phyloP scores from a whole-genome alignment of 1,140 invertebrate genomes.

The Drosophila seguyi region DNA sequence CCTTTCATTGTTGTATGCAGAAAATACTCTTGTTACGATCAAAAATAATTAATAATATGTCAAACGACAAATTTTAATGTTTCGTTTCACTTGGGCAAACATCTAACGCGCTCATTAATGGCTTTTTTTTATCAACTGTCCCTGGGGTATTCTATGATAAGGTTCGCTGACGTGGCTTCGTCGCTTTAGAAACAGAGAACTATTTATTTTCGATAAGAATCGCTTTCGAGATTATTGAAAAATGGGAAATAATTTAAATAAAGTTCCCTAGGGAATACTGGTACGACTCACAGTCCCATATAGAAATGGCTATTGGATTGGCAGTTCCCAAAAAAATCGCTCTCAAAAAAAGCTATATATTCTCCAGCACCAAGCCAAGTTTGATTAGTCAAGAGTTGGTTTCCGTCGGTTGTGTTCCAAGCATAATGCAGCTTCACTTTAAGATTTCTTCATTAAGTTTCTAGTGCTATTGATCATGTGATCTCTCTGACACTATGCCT shows the following conservation, averaged over 20 bases:
- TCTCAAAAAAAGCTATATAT: neutral
- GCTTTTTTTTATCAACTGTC: too few relatives aligned
- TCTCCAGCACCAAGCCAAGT: neutral
- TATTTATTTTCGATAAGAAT: neutral
- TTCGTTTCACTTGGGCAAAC: neutral
- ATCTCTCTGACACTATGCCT: neutral
- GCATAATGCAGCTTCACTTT: neutral
- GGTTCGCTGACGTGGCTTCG: neutral
- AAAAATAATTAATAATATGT: neutral
- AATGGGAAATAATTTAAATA: neutral
- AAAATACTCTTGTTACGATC: neutral
- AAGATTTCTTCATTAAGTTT: neutral
- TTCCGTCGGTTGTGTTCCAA: conserved; percentile 1
- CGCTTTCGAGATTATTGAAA: too few relatives aligned
- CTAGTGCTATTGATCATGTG: neutral
- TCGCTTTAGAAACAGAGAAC: neutral
- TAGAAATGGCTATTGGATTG: neutral
- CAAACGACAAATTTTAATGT: neutral
- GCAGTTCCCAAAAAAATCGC: too few relatives aligned
- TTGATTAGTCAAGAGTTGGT: neutral
- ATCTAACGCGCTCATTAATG: neutral
- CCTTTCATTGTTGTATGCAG: neutral
- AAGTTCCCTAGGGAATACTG: neutral
- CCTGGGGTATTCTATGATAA: neutral
- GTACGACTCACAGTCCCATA: neutral